Base-by-base conservation (phyloP, 2,797 vertebrate genomes). In the Xenops minutus region DNA sequence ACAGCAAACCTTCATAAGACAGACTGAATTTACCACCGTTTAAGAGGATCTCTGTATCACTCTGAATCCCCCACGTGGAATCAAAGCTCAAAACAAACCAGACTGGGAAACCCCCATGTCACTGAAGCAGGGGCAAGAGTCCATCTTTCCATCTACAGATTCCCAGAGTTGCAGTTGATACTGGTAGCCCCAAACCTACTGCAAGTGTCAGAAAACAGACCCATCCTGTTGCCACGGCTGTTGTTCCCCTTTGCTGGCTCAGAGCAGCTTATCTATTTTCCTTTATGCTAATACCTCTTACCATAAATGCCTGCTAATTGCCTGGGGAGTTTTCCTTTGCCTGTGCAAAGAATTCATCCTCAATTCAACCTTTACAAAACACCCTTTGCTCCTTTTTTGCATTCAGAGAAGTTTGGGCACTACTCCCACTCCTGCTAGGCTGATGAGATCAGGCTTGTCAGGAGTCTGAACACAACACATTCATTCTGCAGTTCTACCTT, bases 61-160 rank as follows among this genome's bases (percentile, higher is more conserved):
- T 67, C 30, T 55, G 16, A 62, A 24, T 14, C 9, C 18, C 16
- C 10, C 6, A 8, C 0, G 0, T 12, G 29, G 69, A 73, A 30
- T 9, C 66, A 83, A 75, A 88, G 34, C 23, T 23, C 23, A 46
- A 41, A 88, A 29, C 39, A 72, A 72, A 62, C 20, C 15, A 49
- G 29, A 5, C 43, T 78, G 21, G 39, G 54, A 66, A 84, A 19
- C 1, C 1, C 9, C 17, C 36, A 7, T 1, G 2, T 8, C 34
- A 16, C 54, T 24, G 32, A 48, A 48, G 1, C 1, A 62, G 46
- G 7, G 7, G 2, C 46, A 68, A 54, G 46, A 88, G 22, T 11
- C 12, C 16, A 14, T 13, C 48, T 19, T 79, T 32, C 30, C 9
- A 1, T 18, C 58, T 21, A n/a, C 22, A 63, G 26, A 58, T 32